Conservation (phyloP, 2,888 invertebrate species). For the Ceraclea dissimilis region DNA sequence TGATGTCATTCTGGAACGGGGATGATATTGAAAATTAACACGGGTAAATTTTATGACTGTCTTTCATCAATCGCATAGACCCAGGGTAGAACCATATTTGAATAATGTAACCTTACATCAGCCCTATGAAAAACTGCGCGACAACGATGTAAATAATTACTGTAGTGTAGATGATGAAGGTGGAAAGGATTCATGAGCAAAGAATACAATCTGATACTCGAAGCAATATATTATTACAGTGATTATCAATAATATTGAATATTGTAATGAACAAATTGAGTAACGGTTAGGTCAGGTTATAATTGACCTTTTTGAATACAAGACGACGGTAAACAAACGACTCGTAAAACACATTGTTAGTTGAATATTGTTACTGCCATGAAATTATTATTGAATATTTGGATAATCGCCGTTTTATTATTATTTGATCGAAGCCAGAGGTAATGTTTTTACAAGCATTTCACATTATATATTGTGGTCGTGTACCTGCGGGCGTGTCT, state of each 20-base stretch:
- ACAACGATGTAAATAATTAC: too few relatives aligned
- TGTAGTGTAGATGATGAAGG: too few relatives aligned
- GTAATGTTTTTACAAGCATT: constrained; percentile 7
- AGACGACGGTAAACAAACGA: background rate
- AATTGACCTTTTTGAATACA: background rate
- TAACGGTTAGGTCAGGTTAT: background rate
- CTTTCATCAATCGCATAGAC: too few relatives aligned
- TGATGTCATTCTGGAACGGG: too few relatives aligned
- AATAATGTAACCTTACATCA: too few relatives aligned
- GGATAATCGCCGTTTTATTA: constrained; percentile 3
- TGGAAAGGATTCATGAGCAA: too few relatives aligned
- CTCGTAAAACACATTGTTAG: background rate
- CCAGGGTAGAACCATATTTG: too few relatives aligned
- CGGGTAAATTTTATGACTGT: too few relatives aligned
- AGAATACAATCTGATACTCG: too few relatives aligned
- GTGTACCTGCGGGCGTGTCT: constrained; percentile 1
- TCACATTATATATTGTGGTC: constrained; percentile 2
- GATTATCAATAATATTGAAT: background rate
- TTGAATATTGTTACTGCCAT: background rate
- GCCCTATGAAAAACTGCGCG: too few relatives aligned
- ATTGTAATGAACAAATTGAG: background rate
- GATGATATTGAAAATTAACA: too few relatives aligned
- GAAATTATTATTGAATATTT: constrained; percentile 3
- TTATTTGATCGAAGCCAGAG: background rate
- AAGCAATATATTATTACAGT: too few relatives aligned